These are phyloP conservation scores for Menura novaehollandiae DNA, from an alignment of 2,113 vertebrate genomes.

Conservation along the genomic window DNA sequence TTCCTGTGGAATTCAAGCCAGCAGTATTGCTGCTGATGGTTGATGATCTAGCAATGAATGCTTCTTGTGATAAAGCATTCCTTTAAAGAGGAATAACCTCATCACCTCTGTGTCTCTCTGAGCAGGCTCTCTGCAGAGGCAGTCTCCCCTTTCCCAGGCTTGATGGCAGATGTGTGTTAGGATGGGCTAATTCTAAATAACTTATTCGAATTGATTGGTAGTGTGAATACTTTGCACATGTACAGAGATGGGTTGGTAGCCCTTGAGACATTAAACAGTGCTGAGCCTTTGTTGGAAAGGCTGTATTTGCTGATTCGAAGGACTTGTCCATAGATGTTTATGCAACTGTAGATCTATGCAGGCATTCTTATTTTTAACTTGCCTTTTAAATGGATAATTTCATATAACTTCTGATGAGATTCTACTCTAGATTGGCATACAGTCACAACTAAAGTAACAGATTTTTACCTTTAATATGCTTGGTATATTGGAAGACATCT, in stretches of 20 bases:
- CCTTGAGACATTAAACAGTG: not conserved
- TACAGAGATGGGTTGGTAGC: not conserved
- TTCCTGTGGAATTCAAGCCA: not conserved
- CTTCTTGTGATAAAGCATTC: not conserved
- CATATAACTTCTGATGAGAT: not conserved
- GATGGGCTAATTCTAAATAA: not conserved
- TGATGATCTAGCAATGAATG: not conserved
- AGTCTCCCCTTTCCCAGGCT: not conserved
- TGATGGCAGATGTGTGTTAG: not conserved
- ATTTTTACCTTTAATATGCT: not conserved
- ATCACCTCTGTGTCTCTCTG: not conserved
- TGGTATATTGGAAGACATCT: not conserved
- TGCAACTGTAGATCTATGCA: not conserved
- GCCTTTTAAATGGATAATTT: not conserved
- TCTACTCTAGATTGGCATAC: not conserved
- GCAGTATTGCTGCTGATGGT: not conserved
- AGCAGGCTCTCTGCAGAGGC: not conserved
- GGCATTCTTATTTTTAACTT: not conserved
- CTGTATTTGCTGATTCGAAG: not conserved
- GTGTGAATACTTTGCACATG: not conserved
- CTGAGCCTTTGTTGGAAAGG: not conserved
- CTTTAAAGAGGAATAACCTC: not conserved
- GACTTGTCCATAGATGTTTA: not conserved
- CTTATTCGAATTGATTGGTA: not conserved
- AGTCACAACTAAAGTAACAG: not conserved